Evolutionary conservation across 2,888 invertebrate genomes (phyloP), one percentile per base, ranked within the genome.

Genomic region (Troilus luridus): DNA sequence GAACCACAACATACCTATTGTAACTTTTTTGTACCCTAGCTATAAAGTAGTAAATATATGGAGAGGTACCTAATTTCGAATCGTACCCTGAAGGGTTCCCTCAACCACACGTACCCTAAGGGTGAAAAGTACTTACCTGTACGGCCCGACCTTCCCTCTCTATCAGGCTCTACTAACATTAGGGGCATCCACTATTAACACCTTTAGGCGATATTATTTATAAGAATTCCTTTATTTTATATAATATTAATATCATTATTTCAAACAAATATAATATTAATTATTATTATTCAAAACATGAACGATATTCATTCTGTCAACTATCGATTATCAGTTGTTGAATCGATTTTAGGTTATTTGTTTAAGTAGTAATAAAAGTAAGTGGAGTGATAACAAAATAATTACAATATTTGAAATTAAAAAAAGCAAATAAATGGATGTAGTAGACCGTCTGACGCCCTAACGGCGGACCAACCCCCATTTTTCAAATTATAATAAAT

Each of bases 1-100:
- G 27, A 72, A 72, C 17, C 24, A 3, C 27, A 24, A 0, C 14
- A 24, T 21, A 14, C 72, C 8, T 27, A 41, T 27, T 12, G 72
- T 27, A 72, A 27, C 72, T 72, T 72, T 67, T 72, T 72, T 72
- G 41, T 41, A 72, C 27, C 17, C 0, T 3, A 27, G 27, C 27
- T 14, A 72, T 72, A 72, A 72, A 72, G 72, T 27, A 72, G 27
- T 72, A 27, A 24, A 72, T 72, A 72, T 72, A 72, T 7, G 14
- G 72, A 24, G 72, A 27, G 72, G 72, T 72, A 72, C 72, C 72
- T 72, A 72, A 72, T 72, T 72, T 72, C 72, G 14, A 72, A 72
- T 72, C 27, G 72, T 72, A 27, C 72, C 72, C 72, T 72, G 17
- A 72, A 72, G 72, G 72, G 72, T 72, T 72, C 27, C 5, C 2